Evolutionary conservation across 30 jellyfish, hydroid and myxozoan species (phyloP).

Genomic region (Clytia hemisphaerica): DNA sequence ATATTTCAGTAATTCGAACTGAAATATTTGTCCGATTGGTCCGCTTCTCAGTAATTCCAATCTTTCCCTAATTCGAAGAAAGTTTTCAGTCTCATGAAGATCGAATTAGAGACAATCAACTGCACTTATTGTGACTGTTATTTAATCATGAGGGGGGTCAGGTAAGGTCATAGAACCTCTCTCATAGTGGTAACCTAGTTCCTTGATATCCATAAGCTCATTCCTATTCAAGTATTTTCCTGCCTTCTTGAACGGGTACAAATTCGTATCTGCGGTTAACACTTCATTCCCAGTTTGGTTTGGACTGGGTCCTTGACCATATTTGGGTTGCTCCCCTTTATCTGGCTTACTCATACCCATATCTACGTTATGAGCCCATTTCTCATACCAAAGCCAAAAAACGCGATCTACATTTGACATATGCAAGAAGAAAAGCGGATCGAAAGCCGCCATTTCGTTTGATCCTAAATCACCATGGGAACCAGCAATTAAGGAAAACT

Average conservation of each 20-base stretch:
- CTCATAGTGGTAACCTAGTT: constrained; percentile 15
- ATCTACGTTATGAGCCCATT: not conserved
- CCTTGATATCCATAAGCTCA: not conserved
- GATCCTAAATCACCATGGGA: constrained; percentile 23
- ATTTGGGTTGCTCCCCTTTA: not conserved
- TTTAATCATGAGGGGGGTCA: too few species aligned
- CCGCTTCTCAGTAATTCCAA: too few species aligned
- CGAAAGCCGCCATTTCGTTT: too few species aligned
- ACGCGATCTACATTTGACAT: constrained; percentile 16
- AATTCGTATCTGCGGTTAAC: constrained; percentile 1
- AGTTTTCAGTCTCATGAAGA: too few species aligned
- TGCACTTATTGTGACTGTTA: too few species aligned
- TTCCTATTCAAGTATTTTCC: not conserved
- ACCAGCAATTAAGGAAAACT: not conserved
- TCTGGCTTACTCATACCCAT: constrained; percentile 2
- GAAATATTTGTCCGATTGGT: too few species aligned
- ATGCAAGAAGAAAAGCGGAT: constrained; percentile 20
- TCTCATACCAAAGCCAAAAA: constrained; percentile 18
- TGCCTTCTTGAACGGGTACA: constrained; percentile 15
- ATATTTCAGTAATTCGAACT: too few species aligned
- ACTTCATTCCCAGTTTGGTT: not conserved
- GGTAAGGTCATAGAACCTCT: constrained; percentile 1
- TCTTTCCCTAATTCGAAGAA: too few species aligned
- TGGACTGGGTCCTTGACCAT: constrained; percentile 30
- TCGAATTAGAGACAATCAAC: too few species aligned